phyloP scores from a whole-genome alignment of 2,888 invertebrate species.

The Drosophila ustulata region DNA sequence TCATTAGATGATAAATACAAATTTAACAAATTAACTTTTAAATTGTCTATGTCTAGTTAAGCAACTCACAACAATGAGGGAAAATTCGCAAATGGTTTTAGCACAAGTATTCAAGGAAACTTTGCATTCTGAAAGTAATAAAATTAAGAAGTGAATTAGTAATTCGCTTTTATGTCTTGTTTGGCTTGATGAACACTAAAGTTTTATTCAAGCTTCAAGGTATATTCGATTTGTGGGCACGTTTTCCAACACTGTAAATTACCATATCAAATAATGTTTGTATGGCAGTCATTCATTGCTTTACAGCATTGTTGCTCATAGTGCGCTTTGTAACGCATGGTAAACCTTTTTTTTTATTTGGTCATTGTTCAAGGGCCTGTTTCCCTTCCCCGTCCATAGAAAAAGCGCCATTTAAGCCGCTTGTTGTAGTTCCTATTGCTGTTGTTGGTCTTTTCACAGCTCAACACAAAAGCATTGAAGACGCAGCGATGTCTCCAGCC shows the following conservation, averaged over 20 bases:
- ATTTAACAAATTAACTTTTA: background rate
- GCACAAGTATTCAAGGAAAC: background rate
- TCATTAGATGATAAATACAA: background rate
- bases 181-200: background rate
- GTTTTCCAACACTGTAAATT: slow-evolving; percentile 59
- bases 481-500: slow-evolving; percentile 72
- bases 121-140: background rate
- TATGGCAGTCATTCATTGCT: slow-evolving; percentile 63
- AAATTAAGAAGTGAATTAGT: background rate
- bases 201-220: background rate
- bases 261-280: slow-evolving; percentile 71
- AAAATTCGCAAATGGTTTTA: background rate
- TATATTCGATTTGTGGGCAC: slow-evolving; percentile 20
- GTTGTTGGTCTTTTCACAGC: slow-evolving; percentile 70
- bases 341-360: slow-evolving; percentile 52
- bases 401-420: slow-evolving; percentile 76
- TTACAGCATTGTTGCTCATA: slow-evolving; percentile 54
- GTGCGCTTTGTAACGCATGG: slow-evolving; percentile 30
- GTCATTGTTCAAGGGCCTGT: slow-evolving; percentile 57
- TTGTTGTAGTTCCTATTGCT: slow-evolving; percentile 58
- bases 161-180: background rate
- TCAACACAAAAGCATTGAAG: slow-evolving; percentile 67
- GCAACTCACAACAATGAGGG: background rate
- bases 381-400: slow-evolving; percentile 12
- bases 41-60: background rate